Evolutionary conservation across 2,888 invertebrate species (phyloP).

Genomic region (Drosophila barbarae): DNA sequence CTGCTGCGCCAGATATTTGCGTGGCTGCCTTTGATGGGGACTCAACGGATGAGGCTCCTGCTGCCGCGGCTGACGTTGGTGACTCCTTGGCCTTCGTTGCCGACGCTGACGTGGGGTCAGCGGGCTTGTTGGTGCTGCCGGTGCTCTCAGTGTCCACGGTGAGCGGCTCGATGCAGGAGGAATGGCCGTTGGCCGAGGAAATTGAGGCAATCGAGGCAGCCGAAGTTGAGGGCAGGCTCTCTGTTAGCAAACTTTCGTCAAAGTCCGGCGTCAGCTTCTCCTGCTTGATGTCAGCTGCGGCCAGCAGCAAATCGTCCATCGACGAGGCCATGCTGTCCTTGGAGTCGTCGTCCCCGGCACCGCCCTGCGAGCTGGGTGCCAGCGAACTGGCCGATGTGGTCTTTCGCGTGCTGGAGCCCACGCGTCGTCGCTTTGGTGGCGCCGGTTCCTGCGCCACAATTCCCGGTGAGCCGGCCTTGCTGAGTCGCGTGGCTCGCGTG

Average conservation of each 20-base stretch:
- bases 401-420: constrained; percentile 54
- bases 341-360: constrained; percentile 72
- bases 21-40: constrained; percentile 6
- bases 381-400: constrained; percentile 49
- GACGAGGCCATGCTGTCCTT: constrained; percentile 77
- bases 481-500: constrained; percentile 69
- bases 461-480: constrained; percentile 67
- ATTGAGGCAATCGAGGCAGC: not conserved
- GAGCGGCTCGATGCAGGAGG: constrained; percentile 54
- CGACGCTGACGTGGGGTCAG: not conserved
- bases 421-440: constrained; percentile 52
- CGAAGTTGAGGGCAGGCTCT: constrained; percentile 26
- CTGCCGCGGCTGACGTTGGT: not conserved
- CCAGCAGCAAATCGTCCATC: constrained; percentile 71
- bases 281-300: constrained; percentile 66
- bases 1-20: not conserved
- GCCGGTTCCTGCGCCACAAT: constrained; percentile 45
- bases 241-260: constrained; percentile 38
- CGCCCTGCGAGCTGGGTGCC: constrained; percentile 45
- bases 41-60: constrained; percentile 1
- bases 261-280: constrained; percentile 68
- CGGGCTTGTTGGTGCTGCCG: constrained; percentile 3
- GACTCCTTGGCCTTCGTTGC: constrained; percentile 5
- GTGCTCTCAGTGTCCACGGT: constrained; percentile 56
- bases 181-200: constrained; percentile 46